Evolutionary conservation across 2,888 invertebrate species (phyloP), one percentile per base, ranked within the genome.

Genomic region (Heliconius ethilla): DNA sequence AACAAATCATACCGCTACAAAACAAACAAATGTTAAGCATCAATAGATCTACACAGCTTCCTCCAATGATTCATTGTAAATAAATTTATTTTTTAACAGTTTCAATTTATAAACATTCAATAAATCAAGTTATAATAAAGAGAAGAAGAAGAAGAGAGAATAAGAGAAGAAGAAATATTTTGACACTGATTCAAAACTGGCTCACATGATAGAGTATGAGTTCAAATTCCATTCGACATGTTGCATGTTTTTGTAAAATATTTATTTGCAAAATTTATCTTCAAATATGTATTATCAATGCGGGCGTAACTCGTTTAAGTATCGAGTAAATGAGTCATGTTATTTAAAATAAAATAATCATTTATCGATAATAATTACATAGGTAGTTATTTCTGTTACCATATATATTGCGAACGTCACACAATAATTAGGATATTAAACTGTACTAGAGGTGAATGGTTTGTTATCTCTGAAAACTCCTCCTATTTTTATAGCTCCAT

Each of bases 251-350:
- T n/a, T 59, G 9, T 3, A 59, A 22, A 22, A 4, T 6, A n/a
- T 22, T 29, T 22, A 1, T 27, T 27, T 70, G 51, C 13, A 29
- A 22, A 22, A 29, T 11, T 22, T 29, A 55, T 70, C 55, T 45
- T 29, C 9, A 29, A 2, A 27, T 27, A 27, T 27, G 27, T 27
- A 70, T 22, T 70, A 29, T 70, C 22, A 22, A 70, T 70, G 55
- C 70, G 70, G 70, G 70, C 70, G 55, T 33, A 55, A 70, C 70
- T 55, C 70, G 51, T 70, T 70, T 33, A n/a, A 22, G 11, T 67
- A 37, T 67, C 22, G n/a, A 67, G 37, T 66, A 66, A 66, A 66
- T 67, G 67, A 67, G 67, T 67, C 67, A 67, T 67, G 22, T 37
- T 22, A 67, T 37, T 67, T 67, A n/a, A 67, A 37, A 33, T 33